Conservation (phyloP, 2,113 vertebrate species). For the Crotalus tigris region DNA sequence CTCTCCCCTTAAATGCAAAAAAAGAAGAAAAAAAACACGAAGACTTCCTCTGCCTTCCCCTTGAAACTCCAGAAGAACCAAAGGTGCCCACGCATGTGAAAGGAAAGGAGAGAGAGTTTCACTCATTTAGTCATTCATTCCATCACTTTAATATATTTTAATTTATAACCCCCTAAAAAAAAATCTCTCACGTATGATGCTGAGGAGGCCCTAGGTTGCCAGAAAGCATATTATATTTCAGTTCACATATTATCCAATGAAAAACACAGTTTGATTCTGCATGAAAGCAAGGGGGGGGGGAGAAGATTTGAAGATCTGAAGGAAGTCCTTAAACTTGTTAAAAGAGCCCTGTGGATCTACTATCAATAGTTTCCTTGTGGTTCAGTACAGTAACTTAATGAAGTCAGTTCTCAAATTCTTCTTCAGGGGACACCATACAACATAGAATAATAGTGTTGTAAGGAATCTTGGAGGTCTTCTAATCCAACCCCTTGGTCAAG, state of each 20-base stretch:
- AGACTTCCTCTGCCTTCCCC: not conserved
- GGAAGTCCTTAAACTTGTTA: not conserved
- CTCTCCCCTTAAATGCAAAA: constrained; percentile 33
- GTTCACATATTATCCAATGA: not conserved
- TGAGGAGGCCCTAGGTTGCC: not conserved
- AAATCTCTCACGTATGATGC: not conserved
- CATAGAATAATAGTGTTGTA: not conserved
- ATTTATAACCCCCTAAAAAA: not conserved
- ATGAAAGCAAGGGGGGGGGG: not conserved
- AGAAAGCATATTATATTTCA: not conserved
- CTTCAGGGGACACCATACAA: not conserved
- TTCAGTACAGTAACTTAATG: not conserved
- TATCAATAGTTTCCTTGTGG: not conserved
- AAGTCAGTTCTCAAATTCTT: not conserved
- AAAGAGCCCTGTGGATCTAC: not conserved
- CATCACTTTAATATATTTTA: not conserved
- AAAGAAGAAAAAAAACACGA: constrained; percentile 36
- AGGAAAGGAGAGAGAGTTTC: constrained; percentile 19
- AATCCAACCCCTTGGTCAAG: not conserved
- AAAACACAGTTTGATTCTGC: not conserved
- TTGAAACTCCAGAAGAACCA: constrained; percentile 35
- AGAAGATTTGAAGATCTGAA: not conserved
- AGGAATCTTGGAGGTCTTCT: not conserved
- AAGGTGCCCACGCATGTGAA: constrained; percentile 30
- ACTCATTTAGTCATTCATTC: not conserved